Conservation (phyloP, 2,888 invertebrate genomes). For the Eristalis intricaria region DNA sequence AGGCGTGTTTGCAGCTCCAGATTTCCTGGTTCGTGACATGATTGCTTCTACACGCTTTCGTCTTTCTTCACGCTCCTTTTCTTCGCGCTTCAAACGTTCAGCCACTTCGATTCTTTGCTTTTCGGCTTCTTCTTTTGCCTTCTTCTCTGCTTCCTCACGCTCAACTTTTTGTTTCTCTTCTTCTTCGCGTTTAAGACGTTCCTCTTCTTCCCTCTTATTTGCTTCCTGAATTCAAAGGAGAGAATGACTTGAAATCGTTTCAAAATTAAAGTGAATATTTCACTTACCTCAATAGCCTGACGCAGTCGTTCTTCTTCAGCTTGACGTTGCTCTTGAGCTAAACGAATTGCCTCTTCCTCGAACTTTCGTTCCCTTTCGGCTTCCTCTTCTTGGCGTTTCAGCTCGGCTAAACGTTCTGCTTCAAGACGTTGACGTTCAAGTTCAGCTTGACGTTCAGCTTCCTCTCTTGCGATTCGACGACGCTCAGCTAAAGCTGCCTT, state of each 20-base stretch:
- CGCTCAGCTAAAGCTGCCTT: slow-evolving; percentile 96
- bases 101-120: slow-evolving; percentile 90
- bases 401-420: slow-evolving; percentile 88
- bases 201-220: slow-evolving; percentile 89
- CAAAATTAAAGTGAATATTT: neutral
- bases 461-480: slow-evolving; percentile 92
- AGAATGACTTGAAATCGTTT: neutral
- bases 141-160: slow-evolving; percentile 89
- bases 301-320: slow-evolving; percentile 93
- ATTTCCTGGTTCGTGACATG: slow-evolving; percentile 91
- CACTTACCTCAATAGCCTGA: slow-evolving; percentile 88
- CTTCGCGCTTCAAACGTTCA: slow-evolving; percentile 91
- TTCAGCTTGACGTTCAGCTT: slow-evolving; percentile 95
- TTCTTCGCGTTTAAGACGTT: slow-evolving; percentile 86
- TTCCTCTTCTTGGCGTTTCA: slow-evolving; percentile 87
- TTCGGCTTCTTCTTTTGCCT: slow-evolving; percentile 93
- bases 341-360: slow-evolving; percentile 89
- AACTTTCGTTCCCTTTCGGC: slow-evolving; percentile 92
- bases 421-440: slow-evolving; percentile 88
- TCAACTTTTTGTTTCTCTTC: slow-evolving; percentile 85
- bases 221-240: slow-evolving; percentile 83
- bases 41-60: slow-evolving; percentile 96
- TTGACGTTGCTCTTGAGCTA: slow-evolving; percentile 90
- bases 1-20: slow-evolving; percentile 74
- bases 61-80: slow-evolving; percentile 92